phyloP scores from a whole-genome alignment of 2,113 vertebrate genomes.

The Panthera uncia region DNA sequence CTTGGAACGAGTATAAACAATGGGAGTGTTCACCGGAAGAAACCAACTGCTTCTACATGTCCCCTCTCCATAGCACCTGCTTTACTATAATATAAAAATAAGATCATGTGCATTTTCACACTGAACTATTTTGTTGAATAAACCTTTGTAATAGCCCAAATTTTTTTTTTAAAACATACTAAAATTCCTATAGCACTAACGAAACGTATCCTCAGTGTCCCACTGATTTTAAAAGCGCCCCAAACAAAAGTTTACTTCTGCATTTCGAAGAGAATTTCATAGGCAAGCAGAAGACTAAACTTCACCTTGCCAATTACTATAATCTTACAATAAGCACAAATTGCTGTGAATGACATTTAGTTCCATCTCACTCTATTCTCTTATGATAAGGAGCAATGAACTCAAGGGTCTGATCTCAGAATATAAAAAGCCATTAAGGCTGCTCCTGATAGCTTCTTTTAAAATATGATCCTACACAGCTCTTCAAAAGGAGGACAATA shows the following conservation, averaged over 20 bases:
- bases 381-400: slow-evolving; percentile 51
- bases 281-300: slow-evolving; percentile 59
- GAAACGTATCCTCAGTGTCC: neutral
- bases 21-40: neutral
- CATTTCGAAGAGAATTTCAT: slow-evolving; percentile 35
- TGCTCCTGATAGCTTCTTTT: slow-evolving; percentile 77
- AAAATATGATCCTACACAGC: slow-evolving; percentile 76
- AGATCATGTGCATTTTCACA: neutral
- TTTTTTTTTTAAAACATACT: neutral
- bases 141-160: neutral
- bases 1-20: neutral
- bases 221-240: slow-evolving; percentile 32
- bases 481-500: slow-evolving; percentile 73
- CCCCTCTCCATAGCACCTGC: neutral
- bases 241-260: slow-evolving; percentile 16
- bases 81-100: neutral
- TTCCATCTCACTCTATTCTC: slow-evolving; percentile 61
- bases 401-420: slow-evolving; percentile 74
- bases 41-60: neutral
- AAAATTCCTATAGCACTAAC: neutral
- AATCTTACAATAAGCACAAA: slow-evolving; percentile 49
- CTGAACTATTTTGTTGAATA: neutral
- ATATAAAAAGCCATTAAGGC: slow-evolving; percentile 77
- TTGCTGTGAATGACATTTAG: slow-evolving; percentile 47
- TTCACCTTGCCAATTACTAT: neutral